Evolutionary conservation across 2,113 vertebrate species (phyloP).

Genomic region (Peromyscus maniculatus): DNA sequence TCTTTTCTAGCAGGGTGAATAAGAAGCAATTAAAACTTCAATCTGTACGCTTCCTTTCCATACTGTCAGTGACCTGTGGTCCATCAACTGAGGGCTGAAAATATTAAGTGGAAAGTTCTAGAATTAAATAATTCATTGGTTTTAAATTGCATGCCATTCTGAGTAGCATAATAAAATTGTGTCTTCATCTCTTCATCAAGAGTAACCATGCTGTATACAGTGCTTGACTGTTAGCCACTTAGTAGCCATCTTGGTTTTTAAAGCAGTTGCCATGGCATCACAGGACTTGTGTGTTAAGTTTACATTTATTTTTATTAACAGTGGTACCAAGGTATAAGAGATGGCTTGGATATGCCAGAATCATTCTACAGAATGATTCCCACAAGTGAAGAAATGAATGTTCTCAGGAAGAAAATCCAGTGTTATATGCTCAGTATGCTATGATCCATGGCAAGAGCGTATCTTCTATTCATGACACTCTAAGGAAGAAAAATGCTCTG

Average conservation of each 20-base stretch:
- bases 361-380: not conserved
- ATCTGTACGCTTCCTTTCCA: not conserved
- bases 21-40: not conserved
- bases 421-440: not conserved
- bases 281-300: not conserved
- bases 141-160: not conserved
- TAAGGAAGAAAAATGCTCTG: not conserved
- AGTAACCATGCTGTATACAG: not conserved
- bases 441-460: not conserved
- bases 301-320: not conserved
- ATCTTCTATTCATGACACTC: not conserved
- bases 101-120: not conserved
- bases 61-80: not conserved
- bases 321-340: not conserved
- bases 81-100: not conserved
- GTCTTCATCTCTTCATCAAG: not conserved
- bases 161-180: not conserved
- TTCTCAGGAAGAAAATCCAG: not conserved
- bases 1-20: not conserved
- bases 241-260: not conserved
- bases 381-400: not conserved
- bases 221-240: not conserved
- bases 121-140: not conserved
- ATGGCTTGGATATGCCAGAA: not conserved
- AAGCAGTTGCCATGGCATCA: too few relatives aligned